A percentile compares a stretch with the other conserved stretches of the same genome.
Evolutionary conservation across 2,797 vertebrate species (phyloP).

Genomic region (Sebastes nivosus): DNA sequence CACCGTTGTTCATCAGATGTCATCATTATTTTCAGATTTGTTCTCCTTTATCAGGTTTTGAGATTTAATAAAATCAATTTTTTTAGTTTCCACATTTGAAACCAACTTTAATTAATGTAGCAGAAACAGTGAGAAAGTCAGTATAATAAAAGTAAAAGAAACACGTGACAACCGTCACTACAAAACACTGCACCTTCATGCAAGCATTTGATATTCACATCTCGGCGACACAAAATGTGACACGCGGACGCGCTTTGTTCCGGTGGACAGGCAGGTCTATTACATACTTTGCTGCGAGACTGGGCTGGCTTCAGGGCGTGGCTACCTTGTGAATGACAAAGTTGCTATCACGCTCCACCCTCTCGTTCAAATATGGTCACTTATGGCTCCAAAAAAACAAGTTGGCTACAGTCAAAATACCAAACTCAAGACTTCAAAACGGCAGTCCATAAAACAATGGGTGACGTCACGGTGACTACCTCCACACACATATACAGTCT

Average conservation of each 20-base stretch:
- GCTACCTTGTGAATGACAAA: too few relatives aligned
- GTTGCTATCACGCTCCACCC: too few relatives aligned
- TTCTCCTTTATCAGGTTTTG: neutral
- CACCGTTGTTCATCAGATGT: neutral
- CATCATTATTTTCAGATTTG: neutral
- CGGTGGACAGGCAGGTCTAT: too few relatives aligned
- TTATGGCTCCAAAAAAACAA: neutral
- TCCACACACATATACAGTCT: neutral
- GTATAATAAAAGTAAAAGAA: neutral
- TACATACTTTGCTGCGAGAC: too few relatives aligned
- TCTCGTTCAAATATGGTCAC: neutral
- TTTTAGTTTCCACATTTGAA: neutral
- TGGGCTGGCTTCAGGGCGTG: too few relatives aligned
- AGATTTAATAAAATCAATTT: neutral
- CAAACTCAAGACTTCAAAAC: neutral
- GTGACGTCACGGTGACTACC: neutral
- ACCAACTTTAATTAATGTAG: neutral
- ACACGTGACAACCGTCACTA: neutral
- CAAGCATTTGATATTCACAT: too few relatives aligned
- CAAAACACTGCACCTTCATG: too few relatives aligned
- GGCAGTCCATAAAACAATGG: neutral
- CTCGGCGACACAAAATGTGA: too few relatives aligned
- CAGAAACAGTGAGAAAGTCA: neutral
- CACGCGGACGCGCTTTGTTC: too few relatives aligned
- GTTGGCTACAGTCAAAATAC: neutral